phyloP scores from a whole-genome alignment of 2,888 invertebrate species.

The Zaprionus obscuricornis region DNA sequence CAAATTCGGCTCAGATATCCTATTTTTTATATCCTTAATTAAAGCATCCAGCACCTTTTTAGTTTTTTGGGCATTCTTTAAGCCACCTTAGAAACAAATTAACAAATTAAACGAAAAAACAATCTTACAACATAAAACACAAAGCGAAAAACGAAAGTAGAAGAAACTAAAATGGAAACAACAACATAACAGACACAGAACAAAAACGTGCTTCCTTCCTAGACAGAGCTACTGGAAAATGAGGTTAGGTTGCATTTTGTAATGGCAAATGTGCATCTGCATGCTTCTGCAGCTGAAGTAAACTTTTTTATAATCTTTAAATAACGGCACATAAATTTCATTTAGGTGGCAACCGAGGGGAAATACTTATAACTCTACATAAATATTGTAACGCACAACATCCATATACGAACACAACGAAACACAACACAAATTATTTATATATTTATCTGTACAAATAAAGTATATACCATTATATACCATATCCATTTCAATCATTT shows the following conservation, averaged over 20 bases:
- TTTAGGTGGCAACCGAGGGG: not conserved
- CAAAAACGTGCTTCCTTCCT: not conserved
- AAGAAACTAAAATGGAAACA: too few species aligned
- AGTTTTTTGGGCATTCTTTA: too few species aligned
- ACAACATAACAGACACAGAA: too few species aligned
- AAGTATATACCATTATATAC: too few species aligned
- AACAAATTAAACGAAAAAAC: too few species aligned
- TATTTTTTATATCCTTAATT: not conserved
- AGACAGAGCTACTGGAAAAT: too few species aligned
- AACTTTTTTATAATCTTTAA: not conserved
- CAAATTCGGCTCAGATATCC: not conserved
- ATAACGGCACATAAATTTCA: not conserved
- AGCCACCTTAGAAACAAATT: too few species aligned
- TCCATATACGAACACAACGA: not conserved
- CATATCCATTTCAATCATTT: too few species aligned
- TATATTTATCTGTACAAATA: too few species aligned
- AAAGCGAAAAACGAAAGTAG: too few species aligned
- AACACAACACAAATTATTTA: too few species aligned
- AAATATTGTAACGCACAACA: not conserved
- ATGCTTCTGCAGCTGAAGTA: not conserved
- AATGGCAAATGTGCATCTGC: not conserved
- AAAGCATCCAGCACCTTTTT: not conserved
- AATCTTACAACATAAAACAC: too few species aligned
- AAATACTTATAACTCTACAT: slow-evolving; percentile 1
- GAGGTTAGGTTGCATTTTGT: not conserved